Evolutionary conservation across 2,113 vertebrate species (phyloP), one percentile per base, ranked within the genome.

Genomic region (Willisornis vidua): DNA sequence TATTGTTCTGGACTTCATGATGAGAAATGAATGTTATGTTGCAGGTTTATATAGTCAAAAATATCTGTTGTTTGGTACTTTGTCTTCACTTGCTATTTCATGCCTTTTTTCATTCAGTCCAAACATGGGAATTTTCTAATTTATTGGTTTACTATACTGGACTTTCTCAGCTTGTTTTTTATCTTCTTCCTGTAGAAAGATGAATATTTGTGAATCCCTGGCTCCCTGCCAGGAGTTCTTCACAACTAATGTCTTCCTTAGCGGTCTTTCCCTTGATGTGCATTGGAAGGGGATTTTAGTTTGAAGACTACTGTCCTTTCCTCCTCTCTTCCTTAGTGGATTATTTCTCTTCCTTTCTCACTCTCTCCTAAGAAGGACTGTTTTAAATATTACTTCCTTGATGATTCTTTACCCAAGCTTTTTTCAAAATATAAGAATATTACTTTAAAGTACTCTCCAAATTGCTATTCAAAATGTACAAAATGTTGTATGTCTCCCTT

Each of bases 81-180:
- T 87, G 14, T 85, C 81, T 89, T 92, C 51, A 22, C 58, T 87
- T 91, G 54, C 6, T 87, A 45, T 82, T 89, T 91, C 51, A 76
- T 43, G 17, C 10, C 3, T 51, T 73, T 87, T 39, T 76, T 58
- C 23, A 19, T 87, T 70, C 58, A 58, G 46, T 94, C 20, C 37
- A 82, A 33, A 70, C 51, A 54, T 20, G 70, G 54, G 41, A 68
- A 89, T 57, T 87, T 65, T 58, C 37, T 85, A 85, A 87, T 73
- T 84, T 62, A 58, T 20, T 33, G 41, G 28, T 93, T 95, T 70
- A 85, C 26, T 66, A 6, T 31, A 14, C 54, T 76, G 39, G 58
- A 89, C 14, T 80, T 94, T 87, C 87, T 93, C 85, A 48, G 51
- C 54, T 94, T 85, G 49, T 26, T 90, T 89, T 67, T 79, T 95